A percentile compares a stretch with the other conserved stretches of the same genome.
Conservation (phyloP, 2,797 vertebrate genomes). For the Scolopax rusticola region DNA sequence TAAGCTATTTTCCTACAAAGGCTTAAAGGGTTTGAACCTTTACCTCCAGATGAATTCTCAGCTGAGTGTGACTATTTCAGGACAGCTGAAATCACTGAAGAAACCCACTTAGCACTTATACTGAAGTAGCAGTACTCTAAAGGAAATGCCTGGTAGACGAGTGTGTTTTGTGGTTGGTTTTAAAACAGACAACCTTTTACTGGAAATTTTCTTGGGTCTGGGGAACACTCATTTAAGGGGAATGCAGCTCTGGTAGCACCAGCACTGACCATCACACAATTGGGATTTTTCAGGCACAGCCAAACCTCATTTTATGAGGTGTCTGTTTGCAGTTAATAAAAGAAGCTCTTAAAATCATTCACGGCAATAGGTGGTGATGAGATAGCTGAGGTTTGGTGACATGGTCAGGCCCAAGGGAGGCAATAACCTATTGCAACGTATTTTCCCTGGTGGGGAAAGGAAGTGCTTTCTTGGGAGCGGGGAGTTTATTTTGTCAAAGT, state of each 20-base stretch:
- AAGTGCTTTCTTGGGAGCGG: background rate
- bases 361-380: background rate
- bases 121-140: background rate
- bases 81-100: background rate
- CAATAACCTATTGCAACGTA: background rate
- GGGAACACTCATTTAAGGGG: conserved; percentile 20
- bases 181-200: conserved; percentile 40
- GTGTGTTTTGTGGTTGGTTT: conserved; percentile 35
- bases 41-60: background rate
- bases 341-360: background rate
- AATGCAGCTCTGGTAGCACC: conserved; percentile 38
- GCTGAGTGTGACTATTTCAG: background rate
- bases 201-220: conserved; percentile 51
- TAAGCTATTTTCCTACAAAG: fast-evolving
- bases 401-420: background rate
- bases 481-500: background rate
- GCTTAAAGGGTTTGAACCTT: background rate
- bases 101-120: background rate
- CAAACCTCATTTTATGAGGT: conserved; percentile 29
- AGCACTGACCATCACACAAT: background rate
- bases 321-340: background rate
- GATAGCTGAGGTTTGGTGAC: background rate
- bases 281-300: conserved; percentile 4
- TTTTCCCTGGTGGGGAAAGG: background rate
- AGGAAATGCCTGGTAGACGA: conserved; percentile 54